These are phyloP conservation scores for Mixornis gularis DNA, from an alignment of 2,113 vertebrate species.

Conservation along the genomic window DNA sequence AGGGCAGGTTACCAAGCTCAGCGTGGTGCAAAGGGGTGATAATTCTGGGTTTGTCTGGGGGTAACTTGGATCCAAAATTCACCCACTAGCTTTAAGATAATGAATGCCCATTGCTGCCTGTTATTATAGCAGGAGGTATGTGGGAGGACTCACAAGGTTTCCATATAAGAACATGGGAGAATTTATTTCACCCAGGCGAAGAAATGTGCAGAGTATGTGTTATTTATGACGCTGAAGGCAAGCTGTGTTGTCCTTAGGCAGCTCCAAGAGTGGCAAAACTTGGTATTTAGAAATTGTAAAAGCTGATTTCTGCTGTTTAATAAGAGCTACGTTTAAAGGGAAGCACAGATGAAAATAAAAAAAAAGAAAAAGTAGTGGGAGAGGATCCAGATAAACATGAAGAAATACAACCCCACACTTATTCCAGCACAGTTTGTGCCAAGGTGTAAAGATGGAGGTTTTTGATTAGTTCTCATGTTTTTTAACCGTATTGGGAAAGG, in stretches of 20 bases:
- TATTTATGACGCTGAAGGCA: background rate
- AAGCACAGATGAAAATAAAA: background rate
- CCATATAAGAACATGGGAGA: conserved; percentile 64
- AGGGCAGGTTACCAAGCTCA: background rate
- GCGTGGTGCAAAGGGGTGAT: fast-evolving
- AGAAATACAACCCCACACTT: background rate
- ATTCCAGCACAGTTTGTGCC: background rate
- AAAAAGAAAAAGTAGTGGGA: background rate
- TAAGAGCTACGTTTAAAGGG: background rate
- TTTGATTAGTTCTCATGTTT: conserved; percentile 33
- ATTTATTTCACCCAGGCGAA: conserved; percentile 23
- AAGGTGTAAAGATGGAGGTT: conserved; percentile 25
- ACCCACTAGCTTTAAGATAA: background rate
- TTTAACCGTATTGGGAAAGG: conserved; percentile 63
- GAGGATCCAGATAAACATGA: background rate
- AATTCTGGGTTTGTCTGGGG: background rate
- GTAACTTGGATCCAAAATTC: background rate
- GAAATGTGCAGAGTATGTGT: conserved; percentile 8
- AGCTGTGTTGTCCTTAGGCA: background rate
- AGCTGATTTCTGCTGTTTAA: background rate
- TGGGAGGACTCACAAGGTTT: conserved; percentile 31
- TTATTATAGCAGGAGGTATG: background rate
- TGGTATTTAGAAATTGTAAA: background rate
- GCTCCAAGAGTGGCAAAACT: background rate
- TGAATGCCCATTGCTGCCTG: background rate